Evolutionary conservation across 2,113 vertebrate genomes (phyloP), one percentile per base, ranked within the genome.

Genomic region (Gracilinanus agilis): DNA sequence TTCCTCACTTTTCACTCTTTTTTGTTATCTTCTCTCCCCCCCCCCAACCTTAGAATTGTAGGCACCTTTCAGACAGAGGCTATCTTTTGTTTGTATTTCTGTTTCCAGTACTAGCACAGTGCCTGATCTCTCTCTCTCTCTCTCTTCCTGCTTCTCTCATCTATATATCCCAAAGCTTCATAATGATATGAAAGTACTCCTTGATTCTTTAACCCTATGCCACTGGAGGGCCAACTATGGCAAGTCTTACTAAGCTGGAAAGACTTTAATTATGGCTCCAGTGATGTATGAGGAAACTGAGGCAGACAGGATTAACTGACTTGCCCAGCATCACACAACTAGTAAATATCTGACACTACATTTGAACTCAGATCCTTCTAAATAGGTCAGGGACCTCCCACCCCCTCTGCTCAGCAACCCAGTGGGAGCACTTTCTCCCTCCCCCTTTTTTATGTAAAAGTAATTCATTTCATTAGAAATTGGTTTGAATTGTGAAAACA

Each of bases 391-490:
- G 49, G 49, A 49, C 49, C 49, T 49, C 49, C 49, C 49, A 49
- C 49, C 49, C 49, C 49, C 49, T 49, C 49, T 49, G 2, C 49
- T 49, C 49, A 49, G 49, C 5, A 49, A 5, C 49, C 49, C 49
- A 49, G 5, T 49, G 49, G 49, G 49, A 49, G 49, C 5, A 5
- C 49, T 49, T 49, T 49, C 49, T 49, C 49, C 49, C 49, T 49
- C 49, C 49, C 49, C 49, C 49, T 49, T 49, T n/a, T 49, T 49
- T 49, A 75, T 27, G 58, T 92, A 92, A 93, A 94, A 83, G 44
- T 49, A 75, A 89, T 40, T 89, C 89, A 95, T 34, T 98, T 95
- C 5, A 49, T 96, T 96, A 61, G 44, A 67, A 94, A 40, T n/a
- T 53, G 29, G 49, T 49, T 75, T 91, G 95, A 89, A 90, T 94